These are phyloP conservation scores for Amia ocellicauda DNA, from an alignment of 2,113 vertebrate genomes.

Conservation along the genomic window DNA sequence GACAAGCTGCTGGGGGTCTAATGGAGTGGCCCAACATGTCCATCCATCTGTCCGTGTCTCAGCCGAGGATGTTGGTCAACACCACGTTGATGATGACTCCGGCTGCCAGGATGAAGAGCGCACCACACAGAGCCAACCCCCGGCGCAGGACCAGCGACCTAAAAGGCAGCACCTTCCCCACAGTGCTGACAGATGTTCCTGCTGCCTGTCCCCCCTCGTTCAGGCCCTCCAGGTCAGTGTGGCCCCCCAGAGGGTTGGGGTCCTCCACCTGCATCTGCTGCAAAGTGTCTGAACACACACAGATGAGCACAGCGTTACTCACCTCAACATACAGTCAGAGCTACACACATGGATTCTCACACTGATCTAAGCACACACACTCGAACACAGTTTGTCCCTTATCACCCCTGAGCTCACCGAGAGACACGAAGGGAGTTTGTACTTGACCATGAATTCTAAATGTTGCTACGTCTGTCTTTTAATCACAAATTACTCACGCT, in stretches of 20 bases:
- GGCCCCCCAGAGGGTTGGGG: slow-evolving; percentile 2
- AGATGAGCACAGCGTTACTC: neutral
- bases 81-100: slow-evolving; percentile 45
- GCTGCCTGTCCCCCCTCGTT: neutral
- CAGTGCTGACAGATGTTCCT: no score
- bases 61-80: slow-evolving; percentile 16
- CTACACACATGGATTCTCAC: no score
- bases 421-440: no score
- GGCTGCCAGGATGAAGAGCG: slow-evolving; percentile 43
- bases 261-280: slow-evolving; percentile 2
- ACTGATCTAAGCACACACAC: no score
- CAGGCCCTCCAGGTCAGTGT: neutral
- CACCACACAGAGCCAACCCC: slow-evolving; percentile 46
- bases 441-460: no score
- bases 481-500: no score
- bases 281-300: neutral
- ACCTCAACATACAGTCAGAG: neutral
- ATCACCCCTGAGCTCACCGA: no score
- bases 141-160: slow-evolving; percentile 59
- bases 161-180: slow-evolving; percentile 37
- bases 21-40: no score
- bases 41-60: no score
- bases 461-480: no score
- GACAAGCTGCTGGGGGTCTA: no score
- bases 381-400: no score